Evolutionary conservation across 2,113 vertebrate species (phyloP).

Genomic region (Osmerus mordax): DNA sequence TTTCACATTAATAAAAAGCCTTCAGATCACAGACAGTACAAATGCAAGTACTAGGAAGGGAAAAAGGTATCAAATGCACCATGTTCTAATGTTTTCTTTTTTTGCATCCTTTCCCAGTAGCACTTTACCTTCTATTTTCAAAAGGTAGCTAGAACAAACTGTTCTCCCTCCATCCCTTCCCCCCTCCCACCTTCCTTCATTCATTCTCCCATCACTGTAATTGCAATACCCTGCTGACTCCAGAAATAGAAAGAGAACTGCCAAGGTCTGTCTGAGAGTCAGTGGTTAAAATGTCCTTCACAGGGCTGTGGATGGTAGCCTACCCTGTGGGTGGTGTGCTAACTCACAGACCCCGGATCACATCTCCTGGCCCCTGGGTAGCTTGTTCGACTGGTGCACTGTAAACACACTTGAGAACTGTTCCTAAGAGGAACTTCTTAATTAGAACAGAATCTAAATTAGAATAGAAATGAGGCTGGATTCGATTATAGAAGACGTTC

Average conservation of each 20-base stretch:
- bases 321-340: constrained; percentile 6
- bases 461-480: no score
- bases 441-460: no score
- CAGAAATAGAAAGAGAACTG: constrained; percentile 64
- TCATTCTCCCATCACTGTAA: constrained; percentile 63
- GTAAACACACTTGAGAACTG: no score
- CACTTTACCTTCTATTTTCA: background rate
- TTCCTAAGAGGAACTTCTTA: no score
- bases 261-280: constrained; percentile 53
- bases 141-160: constrained; percentile 54
- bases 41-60: no score
- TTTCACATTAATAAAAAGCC: background rate
- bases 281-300: constrained; percentile 58
- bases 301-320: constrained; percentile 25
- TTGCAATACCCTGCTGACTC: constrained; percentile 51
- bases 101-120: constrained; percentile 39
- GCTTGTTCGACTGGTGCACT: no score
- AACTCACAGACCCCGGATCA: constrained; percentile 17
- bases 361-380: no score
- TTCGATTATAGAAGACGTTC: no score
- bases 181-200: constrained; percentile 12
- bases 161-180: constrained; percentile 1
- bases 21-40: no score
- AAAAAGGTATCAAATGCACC: no score
- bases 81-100: constrained; percentile 8